Conservation (phyloP, 2,888 invertebrate genomes). For the Siphlonurus alternatus region DNA sequence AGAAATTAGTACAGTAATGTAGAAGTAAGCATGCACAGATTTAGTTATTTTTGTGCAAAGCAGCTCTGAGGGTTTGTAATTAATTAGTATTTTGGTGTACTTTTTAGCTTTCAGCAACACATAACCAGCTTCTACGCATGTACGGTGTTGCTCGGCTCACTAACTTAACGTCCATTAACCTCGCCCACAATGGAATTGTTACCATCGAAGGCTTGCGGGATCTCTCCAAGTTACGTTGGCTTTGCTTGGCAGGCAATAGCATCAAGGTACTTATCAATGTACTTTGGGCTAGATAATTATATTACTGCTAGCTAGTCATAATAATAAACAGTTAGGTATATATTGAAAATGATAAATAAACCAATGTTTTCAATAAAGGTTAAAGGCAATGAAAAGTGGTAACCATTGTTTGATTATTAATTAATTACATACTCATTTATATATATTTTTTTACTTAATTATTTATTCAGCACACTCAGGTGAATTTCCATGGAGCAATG, state of each 20-base stretch:
- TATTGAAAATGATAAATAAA: not conserved
- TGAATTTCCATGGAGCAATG: too few species aligned
- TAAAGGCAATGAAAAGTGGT: too few species aligned
- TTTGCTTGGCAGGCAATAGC: slow-evolving; percentile 76
- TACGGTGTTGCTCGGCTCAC: slow-evolving; percentile 67
- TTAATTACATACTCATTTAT: too few species aligned
- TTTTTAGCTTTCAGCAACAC: slow-evolving; percentile 59
- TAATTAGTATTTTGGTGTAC: slow-evolving; percentile 4
- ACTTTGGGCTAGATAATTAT: too few species aligned
- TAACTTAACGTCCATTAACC: slow-evolving; percentile 60
- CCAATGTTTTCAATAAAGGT: not conserved
- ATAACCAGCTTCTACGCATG: slow-evolving; percentile 77
- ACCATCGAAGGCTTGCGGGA: slow-evolving; percentile 83
- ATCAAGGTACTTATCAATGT: slow-evolving; percentile 56
- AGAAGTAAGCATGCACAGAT: too few species aligned
- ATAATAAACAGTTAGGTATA: not conserved
- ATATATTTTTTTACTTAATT: too few species aligned
- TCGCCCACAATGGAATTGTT: slow-evolving; percentile 75
- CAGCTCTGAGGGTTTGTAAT: too few species aligned
- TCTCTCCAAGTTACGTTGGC: slow-evolving; percentile 56
- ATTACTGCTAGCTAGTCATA: not conserved
- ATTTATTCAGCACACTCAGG: too few species aligned
- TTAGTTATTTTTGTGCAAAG: too few species aligned
- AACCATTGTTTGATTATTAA: too few species aligned
- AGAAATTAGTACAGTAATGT: too few species aligned